Percentiles rank a stretch among this genome's conserved stretches.
Conservation (phyloP, 2,888 invertebrate species). For the Spodoptera exigua region DNA sequence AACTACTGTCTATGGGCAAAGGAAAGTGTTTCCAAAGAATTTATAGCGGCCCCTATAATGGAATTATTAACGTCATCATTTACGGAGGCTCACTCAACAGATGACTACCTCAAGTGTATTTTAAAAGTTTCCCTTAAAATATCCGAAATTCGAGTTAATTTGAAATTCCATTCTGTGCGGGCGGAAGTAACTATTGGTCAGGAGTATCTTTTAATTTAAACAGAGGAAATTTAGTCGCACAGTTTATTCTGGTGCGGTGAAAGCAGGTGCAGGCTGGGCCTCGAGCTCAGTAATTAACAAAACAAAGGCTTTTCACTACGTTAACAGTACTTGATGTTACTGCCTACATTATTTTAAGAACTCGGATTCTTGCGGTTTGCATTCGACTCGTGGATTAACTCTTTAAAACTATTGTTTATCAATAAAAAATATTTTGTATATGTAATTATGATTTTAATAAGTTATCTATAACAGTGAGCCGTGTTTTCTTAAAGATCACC, state of each 20-base stretch:
- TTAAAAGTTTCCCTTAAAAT: constrained; percentile 55
- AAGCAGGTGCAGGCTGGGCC: constrained; percentile 79
- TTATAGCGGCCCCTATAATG: constrained; percentile 51
- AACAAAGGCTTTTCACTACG: constrained; percentile 81
- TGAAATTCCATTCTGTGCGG: constrained; percentile 62
- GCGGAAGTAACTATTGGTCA: constrained; percentile 73
- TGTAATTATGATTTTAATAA: too few species aligned
- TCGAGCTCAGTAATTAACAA: constrained; percentile 82
- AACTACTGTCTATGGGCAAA: constrained; percentile 48
- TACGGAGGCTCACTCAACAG: constrained; percentile 29
- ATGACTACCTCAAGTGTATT: constrained; percentile 33
- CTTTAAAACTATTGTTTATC: neutral
- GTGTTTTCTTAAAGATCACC: too few species aligned
- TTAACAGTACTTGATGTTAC: constrained; percentile 78
- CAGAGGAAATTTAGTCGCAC: constrained; percentile 77
- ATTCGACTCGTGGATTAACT: constrained; percentile 50
- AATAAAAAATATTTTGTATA: too few species aligned
- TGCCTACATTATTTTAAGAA: constrained; percentile 77
- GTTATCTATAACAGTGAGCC: too few species aligned
- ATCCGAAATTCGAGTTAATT: constrained; percentile 65
- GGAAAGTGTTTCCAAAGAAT: constrained; percentile 46
- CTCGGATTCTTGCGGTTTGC: constrained; percentile 68
- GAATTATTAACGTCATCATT: constrained; percentile 59
- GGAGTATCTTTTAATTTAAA: constrained; percentile 80
- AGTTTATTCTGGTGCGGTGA: constrained; percentile 79